Base-by-base conservation (phyloP, 2,113 vertebrate genomes). In the Polypterus bichir region DNA sequence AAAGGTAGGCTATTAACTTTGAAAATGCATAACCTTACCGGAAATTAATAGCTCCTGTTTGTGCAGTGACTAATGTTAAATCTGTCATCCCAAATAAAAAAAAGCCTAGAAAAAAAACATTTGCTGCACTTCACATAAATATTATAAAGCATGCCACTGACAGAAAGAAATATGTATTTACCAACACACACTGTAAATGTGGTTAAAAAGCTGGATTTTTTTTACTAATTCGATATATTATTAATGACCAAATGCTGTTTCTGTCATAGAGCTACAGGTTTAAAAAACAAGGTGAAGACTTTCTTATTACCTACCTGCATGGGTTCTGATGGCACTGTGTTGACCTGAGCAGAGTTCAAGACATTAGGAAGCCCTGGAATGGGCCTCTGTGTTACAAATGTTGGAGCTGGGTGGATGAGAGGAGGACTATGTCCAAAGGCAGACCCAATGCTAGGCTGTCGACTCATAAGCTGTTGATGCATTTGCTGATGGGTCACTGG, bases 371-470 rank as follows among this genome's bases (percentile, higher is more conserved):
- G 94, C 68, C 92, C 92, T 0, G 92, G 89, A 49, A 97, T 83
- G 59, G 93, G 91, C 68, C 93, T 87, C 85, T 97, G 96, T 64
- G 92, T 88, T 73, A 88, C 87, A 67, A 97, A 97, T 46, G 96
- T 88, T 59, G 96, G 94, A 63, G 92, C 90, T 5, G 92, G 92
- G 78, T 98, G 94, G 74, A 97, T 89, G 72, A 99, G 89, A 0
- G 96, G 94, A 53, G 96, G 95, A 64, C 94, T 99, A 81, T 97
- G 96, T 77, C 96, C 93, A 44, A 98, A 99, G 47, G 96, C 90
- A 0, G 96, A 99, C 64, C 93, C 87, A 68, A 97, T 70, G 64
- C 87, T 89, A 59, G 94, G 92, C 44, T 97, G 94, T 4, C 94
- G 90, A 68, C 93, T 89, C 64, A 99, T 81, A 68, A 99, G 89